Percentiles rank a stretch among this genome's conserved stretches.
These are phyloP conservation scores for Ichneumon xanthorius DNA, from an alignment of 2,888 invertebrate species.

Conservation along the genomic window DNA sequence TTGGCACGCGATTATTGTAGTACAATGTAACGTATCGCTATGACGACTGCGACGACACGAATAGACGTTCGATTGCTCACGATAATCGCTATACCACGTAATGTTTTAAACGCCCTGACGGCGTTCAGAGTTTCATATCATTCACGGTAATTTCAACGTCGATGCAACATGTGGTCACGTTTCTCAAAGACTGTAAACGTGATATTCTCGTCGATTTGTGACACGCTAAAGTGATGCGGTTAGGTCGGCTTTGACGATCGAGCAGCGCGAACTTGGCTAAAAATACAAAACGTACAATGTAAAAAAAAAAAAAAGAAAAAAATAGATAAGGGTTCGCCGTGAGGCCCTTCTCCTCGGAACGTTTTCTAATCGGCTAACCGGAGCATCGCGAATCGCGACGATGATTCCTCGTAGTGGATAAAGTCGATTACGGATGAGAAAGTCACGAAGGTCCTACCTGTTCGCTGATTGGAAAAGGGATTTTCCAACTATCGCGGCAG, in stretches of 20 bases:
- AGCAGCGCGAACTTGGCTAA: constrained; percentile 26
- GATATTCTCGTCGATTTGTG: constrained; percentile 1
- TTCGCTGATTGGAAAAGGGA: constrained; percentile 46
- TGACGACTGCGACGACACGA: background rate
- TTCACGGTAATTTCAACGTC: background rate
- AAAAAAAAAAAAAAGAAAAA: constrained; percentile 49
- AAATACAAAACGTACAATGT: constrained; percentile 47
- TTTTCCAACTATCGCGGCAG: constrained; percentile 32
- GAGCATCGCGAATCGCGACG: background rate
- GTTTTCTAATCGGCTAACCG: background rate
- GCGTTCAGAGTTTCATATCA: background rate
- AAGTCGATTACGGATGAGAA: background rate
- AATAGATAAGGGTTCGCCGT: constrained; percentile 69
- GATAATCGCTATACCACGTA: background rate
- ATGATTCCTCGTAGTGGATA: background rate
- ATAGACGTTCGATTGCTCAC: background rate
- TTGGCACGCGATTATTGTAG: background rate
- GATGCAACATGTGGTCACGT: constrained; percentile 63
- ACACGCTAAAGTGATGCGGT: background rate
- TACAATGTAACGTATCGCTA: background rate
- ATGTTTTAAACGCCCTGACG: background rate
- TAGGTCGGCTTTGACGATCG: background rate
- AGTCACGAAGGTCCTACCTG: constrained; percentile 70
- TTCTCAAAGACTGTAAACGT: constrained; percentile 11
- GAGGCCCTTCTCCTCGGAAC: constrained; percentile 66